Conservation (phyloP, 2,888 invertebrate species). For the Carcina quercana region DNA sequence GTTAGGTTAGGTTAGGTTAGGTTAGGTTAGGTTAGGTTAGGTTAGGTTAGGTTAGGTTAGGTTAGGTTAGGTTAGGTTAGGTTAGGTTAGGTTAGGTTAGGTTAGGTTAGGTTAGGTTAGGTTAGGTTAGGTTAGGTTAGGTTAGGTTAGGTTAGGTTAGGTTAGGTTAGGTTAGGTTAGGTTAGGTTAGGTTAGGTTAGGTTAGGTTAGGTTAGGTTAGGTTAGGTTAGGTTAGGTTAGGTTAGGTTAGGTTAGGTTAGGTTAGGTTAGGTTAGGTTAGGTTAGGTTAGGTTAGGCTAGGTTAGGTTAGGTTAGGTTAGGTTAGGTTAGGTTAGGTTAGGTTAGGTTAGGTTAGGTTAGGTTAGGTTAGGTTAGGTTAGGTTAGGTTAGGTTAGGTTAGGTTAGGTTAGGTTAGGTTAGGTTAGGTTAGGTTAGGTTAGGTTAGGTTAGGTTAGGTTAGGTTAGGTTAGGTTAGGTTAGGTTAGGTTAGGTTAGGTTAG, state of each 20-base stretch:
- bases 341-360: constrained; percentile 15
- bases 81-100: constrained; percentile 16
- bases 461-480: constrained; percentile 19
- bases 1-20: constrained; percentile 17
- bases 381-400: constrained; percentile 17
- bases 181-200: constrained; percentile 19
- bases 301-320: too few species aligned
- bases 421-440: constrained; percentile 18
- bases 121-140: constrained; percentile 13
- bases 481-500: constrained; percentile 17
- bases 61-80: constrained; percentile 13
- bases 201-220: constrained; percentile 20
- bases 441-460: constrained; percentile 20
- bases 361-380: constrained; percentile 16
- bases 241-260: constrained; percentile 16
- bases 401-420: constrained; percentile 18
- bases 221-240: constrained; percentile 16
- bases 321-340: constrained; percentile 16
- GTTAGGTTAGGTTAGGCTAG: constrained; percentile 14
- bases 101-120: constrained; percentile 12
- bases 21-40: constrained; percentile 17
- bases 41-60: constrained; percentile 14
- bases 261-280: constrained; percentile 16
- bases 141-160: constrained; percentile 20
- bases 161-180: constrained; percentile 17